Conservation (phyloP, 1,140 invertebrate genomes). For the Tetramorium simillimum region DNA sequence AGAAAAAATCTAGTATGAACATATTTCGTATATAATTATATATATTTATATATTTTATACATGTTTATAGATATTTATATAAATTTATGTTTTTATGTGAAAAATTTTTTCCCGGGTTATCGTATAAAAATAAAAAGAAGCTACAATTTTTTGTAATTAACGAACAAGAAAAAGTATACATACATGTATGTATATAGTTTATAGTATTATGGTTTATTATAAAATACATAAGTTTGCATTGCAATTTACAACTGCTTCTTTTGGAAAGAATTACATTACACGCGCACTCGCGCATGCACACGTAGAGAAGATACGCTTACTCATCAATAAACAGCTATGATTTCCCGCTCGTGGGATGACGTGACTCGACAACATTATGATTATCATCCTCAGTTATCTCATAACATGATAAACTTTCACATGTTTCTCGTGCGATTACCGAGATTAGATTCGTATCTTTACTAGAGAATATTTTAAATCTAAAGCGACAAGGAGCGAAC, state of each 20-base stretch:
- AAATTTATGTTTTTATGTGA: too few relatives aligned
- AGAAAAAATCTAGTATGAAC: too few relatives aligned
- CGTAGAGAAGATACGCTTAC: neutral
- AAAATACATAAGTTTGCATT: too few relatives aligned
- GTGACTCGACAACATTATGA: neutral
- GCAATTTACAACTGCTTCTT: neutral
- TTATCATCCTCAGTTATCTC: conserved; percentile 55
- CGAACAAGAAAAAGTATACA: too few relatives aligned
- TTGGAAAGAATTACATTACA: neutral
- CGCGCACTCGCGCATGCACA: neutral
- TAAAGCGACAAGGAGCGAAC: neutral
- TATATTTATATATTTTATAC: too few relatives aligned
- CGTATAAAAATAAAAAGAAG: too few relatives aligned
- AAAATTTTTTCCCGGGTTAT: too few relatives aligned
- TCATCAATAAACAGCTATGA: neutral
- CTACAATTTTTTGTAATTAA: too few relatives aligned
- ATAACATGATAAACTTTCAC: conserved; percentile 60
- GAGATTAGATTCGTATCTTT: conserved; percentile 10
- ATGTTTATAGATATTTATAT: too few relatives aligned
- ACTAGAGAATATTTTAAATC: neutral
- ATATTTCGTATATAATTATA: too few relatives aligned
- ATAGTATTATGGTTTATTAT: too few relatives aligned
- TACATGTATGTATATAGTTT: too few relatives aligned
- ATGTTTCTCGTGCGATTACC: neutral
- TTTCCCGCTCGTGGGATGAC: conserved; percentile 19